Evolutionary conservation across 2,888 invertebrate genomes (phyloP).

Genomic region (Cataglyphis rosenhaueri): DNA sequence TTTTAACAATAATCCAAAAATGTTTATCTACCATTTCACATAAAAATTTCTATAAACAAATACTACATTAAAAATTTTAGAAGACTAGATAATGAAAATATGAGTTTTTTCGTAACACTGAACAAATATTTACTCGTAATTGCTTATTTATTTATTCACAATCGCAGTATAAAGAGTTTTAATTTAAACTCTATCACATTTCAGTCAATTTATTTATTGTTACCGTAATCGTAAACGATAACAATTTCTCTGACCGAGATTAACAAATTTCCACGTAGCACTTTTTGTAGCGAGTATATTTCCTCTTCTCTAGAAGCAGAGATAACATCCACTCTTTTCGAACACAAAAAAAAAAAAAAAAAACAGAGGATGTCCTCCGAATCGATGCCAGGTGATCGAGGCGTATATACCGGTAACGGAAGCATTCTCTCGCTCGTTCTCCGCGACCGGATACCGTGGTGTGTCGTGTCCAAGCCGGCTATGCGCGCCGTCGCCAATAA

Average conservation of each 20-base stretch:
- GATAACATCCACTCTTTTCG: conserved; percentile 5
- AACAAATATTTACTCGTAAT: background rate
- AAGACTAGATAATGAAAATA: background rate
- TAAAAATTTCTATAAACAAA: background rate
- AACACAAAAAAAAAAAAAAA: background rate
- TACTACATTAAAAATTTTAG: background rate
- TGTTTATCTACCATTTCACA: background rate
- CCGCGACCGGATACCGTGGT: conserved; percentile 53
- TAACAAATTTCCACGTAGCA: background rate
- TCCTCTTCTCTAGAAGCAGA: background rate
- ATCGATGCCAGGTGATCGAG: background rate
- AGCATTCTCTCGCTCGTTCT: conserved; percentile 56
- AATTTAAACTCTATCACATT: background rate
- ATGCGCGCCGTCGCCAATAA: conserved; percentile 68
- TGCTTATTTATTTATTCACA: background rate
- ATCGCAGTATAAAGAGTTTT: background rate
- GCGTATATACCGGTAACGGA: conserved; percentile 65
- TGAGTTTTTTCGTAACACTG: background rate
- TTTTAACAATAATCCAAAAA: background rate
- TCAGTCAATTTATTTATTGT: background rate
- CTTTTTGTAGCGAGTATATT: background rate
- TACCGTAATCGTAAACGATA: background rate
- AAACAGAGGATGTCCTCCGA: background rate
- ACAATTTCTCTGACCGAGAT: background rate
- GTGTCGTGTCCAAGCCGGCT: conserved; percentile 66